A percentile compares a stretch with the other conserved stretches of the same genome.
phyloP scores from a whole-genome alignment of 2,888 invertebrate genomes.

The Rhingia campestris region DNA sequence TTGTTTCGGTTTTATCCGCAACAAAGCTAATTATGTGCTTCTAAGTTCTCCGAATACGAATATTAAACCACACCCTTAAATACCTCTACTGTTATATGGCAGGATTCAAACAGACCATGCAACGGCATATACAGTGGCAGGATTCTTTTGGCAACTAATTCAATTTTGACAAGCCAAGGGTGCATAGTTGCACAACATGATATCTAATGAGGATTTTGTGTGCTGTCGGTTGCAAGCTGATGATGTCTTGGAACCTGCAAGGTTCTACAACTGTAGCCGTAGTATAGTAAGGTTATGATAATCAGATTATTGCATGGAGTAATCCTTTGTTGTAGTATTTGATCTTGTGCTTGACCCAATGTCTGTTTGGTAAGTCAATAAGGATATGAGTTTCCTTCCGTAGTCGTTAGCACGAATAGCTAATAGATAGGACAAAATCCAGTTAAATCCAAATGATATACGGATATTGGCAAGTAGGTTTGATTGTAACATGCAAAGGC shows the following conservation, averaged over 20 bases:
- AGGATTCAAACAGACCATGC: background rate
- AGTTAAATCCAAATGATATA: too few relatives aligned
- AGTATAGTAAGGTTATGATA: too few relatives aligned
- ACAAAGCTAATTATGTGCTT: conserved; percentile 1
- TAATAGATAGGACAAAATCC: too few relatives aligned
- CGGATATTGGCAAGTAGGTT: too few relatives aligned
- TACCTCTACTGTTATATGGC: background rate
- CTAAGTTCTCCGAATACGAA: background rate
- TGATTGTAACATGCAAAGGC: too few relatives aligned
- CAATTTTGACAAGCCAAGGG: background rate
- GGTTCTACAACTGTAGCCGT: too few relatives aligned
- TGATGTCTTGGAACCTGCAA: background rate
- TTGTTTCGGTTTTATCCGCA: background rate
- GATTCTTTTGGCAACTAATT: background rate
- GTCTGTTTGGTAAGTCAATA: too few relatives aligned
- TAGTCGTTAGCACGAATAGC: too few relatives aligned
- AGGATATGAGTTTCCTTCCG: too few relatives aligned
- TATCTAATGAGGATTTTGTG: background rate
- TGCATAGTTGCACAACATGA: background rate
- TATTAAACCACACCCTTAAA: background rate
- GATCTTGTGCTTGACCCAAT: too few relatives aligned
- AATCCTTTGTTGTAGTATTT: too few relatives aligned
- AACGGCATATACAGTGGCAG: background rate
- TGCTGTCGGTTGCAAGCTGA: background rate
- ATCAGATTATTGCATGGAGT: too few relatives aligned